Base-by-base conservation (phyloP, 2,888 invertebrate genomes). In the Erebia epiphron region DNA sequence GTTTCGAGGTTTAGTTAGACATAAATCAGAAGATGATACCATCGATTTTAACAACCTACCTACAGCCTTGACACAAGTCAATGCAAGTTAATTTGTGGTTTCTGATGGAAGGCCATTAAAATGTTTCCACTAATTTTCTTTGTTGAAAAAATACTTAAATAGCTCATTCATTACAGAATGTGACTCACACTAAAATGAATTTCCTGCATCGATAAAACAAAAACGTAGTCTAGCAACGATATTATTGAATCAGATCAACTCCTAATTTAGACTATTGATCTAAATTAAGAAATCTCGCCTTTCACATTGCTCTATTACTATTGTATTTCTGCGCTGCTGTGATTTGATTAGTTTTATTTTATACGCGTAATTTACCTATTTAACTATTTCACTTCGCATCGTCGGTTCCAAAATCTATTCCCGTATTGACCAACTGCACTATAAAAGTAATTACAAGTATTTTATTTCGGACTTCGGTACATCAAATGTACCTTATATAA, bases 181-280 rank as follows among this genome's bases (percentile, higher is more conserved):
- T 79, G 78, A 75, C 74, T 76, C 82, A 82, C 79, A 82, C 81
- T 75, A 68, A 74, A 70, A 67, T 62, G 68, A 71, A 75, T 77
- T 80, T 83, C 84, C 83, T 78, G 81, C 82, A 84, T 84, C 78
- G 84, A 83, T 78, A 76, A 76, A 84, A 83, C 80, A 79, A 75
- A 72, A 73, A 65, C 56, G 46, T 26, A 49, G 35, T 46, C 54
- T 43, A 54, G 61, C 68, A 49, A 57, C 62, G 21, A 70, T 49
- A 69, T 11, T 49, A 69, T 11, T 66, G 7, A 66, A 57, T 43
- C 57, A 21, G 43, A 61, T 18, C 57, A 11, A 64, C 16, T 41
- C 64, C 64, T 54, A 16, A 64, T 64, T 54, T 64, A 64, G 64
- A 64, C 4, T 62, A 14, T 14, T 61, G 43, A 11, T 46, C 61